Evolutionary conservation across 2,888 invertebrate species (phyloP).

Genomic region (Tetramorium bicarinatum): DNA sequence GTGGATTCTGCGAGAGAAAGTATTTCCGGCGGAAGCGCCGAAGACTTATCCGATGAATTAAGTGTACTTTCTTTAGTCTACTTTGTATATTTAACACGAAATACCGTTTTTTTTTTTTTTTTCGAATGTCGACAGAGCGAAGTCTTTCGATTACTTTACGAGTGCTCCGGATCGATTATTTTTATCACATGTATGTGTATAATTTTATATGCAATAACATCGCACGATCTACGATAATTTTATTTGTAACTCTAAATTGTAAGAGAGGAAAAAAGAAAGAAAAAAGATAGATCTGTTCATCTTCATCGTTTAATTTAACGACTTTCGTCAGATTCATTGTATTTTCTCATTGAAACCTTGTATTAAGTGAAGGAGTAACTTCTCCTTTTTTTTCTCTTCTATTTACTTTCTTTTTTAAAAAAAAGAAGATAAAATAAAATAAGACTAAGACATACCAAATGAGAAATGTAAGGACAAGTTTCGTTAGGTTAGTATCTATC

Average conservation of each 20-base stretch:
- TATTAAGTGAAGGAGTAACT: slow-evolving; percentile 77
- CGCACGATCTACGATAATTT: slow-evolving; percentile 59
- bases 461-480: slow-evolving; percentile 84
- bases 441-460: slow-evolving; percentile 86
- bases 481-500: slow-evolving; percentile 84
- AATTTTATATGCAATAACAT: slow-evolving; percentile 72
- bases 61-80: slow-evolving; percentile 35
- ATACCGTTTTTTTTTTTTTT: slow-evolving; percentile 36
- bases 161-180: slow-evolving; percentile 78
- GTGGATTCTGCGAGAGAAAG: slow-evolving; percentile 35
- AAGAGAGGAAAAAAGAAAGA: slow-evolving; percentile 39
- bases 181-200: slow-evolving; percentile 68
- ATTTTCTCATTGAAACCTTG: slow-evolving; percentile 75
- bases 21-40: slow-evolving; percentile 36
- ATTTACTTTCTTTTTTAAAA: slow-evolving; percentile 61
- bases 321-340: slow-evolving; percentile 74
- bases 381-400: slow-evolving; percentile 61
- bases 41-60: slow-evolving; percentile 41
- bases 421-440: slow-evolving; percentile 76
- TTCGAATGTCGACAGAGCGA: slow-evolving; percentile 42
- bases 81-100: slow-evolving; percentile 49
- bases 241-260: slow-evolving; percentile 68
- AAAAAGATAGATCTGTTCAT: slow-evolving; percentile 81
- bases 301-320: slow-evolving; percentile 77
- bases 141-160: slow-evolving; percentile 81